Percentiles rank a stretch among this genome's conserved stretches.
Conservation (phyloP, 2,888 invertebrate species). For the Acronicta psi region DNA sequence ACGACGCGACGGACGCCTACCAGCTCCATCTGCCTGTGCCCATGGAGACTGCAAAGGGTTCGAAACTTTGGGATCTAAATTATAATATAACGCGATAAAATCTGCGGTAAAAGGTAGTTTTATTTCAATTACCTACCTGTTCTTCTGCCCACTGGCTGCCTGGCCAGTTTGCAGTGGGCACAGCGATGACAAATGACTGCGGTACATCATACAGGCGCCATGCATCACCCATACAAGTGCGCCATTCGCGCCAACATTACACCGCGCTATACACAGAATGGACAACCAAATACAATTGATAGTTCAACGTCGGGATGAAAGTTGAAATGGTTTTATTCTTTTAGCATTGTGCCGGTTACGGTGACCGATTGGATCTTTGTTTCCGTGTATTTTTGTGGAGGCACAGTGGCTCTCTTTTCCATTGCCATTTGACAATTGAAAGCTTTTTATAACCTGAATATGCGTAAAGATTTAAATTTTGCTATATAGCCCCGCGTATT, state of each 20-base stretch:
- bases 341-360: conserved; percentile 1
- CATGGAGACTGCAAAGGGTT: too few species aligned
- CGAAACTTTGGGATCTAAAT: too few species aligned
- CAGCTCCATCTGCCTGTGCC: too few species aligned
- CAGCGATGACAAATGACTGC: conserved; percentile 45
- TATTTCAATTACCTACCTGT: neutral
- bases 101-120: too few species aligned
- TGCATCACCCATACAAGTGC: conserved; percentile 36
- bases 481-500: too few species aligned
- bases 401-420: neutral
- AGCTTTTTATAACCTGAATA: too few species aligned
- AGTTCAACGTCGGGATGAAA: conserved; percentile 6
- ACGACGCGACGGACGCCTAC: too few species aligned
- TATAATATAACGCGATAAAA: too few species aligned
- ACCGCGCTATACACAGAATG: conserved; percentile 20
- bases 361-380: conserved; percentile 8
- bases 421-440: too few species aligned
- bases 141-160: neutral
- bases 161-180: conserved; percentile 5
- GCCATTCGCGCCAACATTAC: conserved; percentile 22
- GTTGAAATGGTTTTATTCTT: conserved; percentile 22
- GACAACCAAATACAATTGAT: conserved; percentile 37
- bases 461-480: too few species aligned
- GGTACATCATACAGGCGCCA: conserved; percentile 27
- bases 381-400: conserved; percentile 16